Base-by-base conservation (phyloP, 2,113 vertebrate genomes). In the Chelonoidis abingdonii region DNA sequence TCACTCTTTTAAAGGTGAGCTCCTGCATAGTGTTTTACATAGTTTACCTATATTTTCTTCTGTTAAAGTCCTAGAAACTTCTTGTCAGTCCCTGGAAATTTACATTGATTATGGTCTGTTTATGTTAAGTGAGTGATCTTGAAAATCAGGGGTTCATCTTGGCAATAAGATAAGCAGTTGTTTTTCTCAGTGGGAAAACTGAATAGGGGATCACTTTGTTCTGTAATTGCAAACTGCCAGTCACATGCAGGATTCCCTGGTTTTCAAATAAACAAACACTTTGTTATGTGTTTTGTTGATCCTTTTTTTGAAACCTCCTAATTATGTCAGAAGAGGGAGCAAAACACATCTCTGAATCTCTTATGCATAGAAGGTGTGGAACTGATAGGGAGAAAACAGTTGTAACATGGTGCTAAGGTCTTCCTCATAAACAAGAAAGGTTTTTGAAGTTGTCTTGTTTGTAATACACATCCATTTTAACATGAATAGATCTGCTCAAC, bases 401-500 rank as follows among this genome's bases (percentile, higher is more conserved):
- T 1, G 24, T 57, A 79, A 84, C 31, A 19, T 87, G 10, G 44
- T 16, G 3, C 59, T 54, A 89, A 92, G 5, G 1, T 24, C 59
- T 91, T 3, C 22, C 27, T n/a, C 10, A 13, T 1, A 6, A 89
- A 92, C 1, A 21, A 49, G 25, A 78, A 41, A 31, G 31, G 38
- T 84, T 91, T 52, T 69, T 69, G 44, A 25, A 65, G 11, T 94
- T 85, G 38, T 84, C 41, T 31, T 86, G 35, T 88, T 89, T 78
- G 31, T 47, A 86, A 83, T 29, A 87, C 22, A 93, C 87, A 80
- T 69, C 78, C 47, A 86, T 35, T 13, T 38, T 84, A 90, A 87
- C 25, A n/a, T 65, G 49, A 80, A 79, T 5, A 94, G 95, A 93
- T 94, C 89, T 91, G 86, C 85, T 87, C 53, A 69, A 87, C 94